Conservation (phyloP, 2,113 vertebrate genomes). For the Chaetodon auriga region DNA sequence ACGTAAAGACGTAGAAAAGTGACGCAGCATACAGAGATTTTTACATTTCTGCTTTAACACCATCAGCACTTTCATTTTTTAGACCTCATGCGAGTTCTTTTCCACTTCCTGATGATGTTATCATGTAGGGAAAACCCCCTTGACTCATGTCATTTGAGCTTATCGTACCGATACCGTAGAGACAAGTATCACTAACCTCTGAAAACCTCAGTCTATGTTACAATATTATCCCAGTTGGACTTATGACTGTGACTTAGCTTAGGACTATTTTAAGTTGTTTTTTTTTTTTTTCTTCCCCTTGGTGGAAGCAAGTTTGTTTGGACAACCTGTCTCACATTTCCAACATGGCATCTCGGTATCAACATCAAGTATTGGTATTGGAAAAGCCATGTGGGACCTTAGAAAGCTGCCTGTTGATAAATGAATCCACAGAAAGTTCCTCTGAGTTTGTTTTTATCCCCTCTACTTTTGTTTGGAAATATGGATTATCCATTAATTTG, state of each 20-base stretch:
- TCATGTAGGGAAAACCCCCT: slow-evolving; percentile 65
- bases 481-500: slow-evolving; percentile 75
- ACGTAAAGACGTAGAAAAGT: neutral
- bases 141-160: slow-evolving; percentile 68
- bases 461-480: slow-evolving; percentile 83
- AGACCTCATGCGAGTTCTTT: slow-evolving; percentile 50
- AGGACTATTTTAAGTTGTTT: slow-evolving; percentile 71
- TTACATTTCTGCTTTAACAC: slow-evolving; percentile 30
- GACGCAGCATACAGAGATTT: slow-evolving; percentile 6
- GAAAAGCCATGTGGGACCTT: slow-evolving; percentile 74
- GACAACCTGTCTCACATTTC: slow-evolving; percentile 69
- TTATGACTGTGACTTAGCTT: slow-evolving; percentile 76
- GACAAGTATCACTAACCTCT: slow-evolving; percentile 72
- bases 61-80: slow-evolving; percentile 51
- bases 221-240: slow-evolving; percentile 66
- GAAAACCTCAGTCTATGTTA: slow-evolving; percentile 77
- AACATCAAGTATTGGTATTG: slow-evolving; percentile 63
- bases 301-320: slow-evolving; percentile 54
- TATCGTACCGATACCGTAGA: slow-evolving; percentile 68
- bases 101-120: slow-evolving; percentile 55
- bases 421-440: slow-evolving; percentile 78
- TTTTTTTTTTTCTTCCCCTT: slow-evolving; percentile 49
- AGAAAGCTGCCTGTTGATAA: slow-evolving; percentile 69
- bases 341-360: slow-evolving; percentile 74
- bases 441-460: slow-evolving; percentile 78